A percentile compares a stretch with the other conserved stretches of the same genome.
Evolutionary conservation across 1,140 invertebrate genomes (phyloP).

Genomic region (Pomacea maculata): DNA sequence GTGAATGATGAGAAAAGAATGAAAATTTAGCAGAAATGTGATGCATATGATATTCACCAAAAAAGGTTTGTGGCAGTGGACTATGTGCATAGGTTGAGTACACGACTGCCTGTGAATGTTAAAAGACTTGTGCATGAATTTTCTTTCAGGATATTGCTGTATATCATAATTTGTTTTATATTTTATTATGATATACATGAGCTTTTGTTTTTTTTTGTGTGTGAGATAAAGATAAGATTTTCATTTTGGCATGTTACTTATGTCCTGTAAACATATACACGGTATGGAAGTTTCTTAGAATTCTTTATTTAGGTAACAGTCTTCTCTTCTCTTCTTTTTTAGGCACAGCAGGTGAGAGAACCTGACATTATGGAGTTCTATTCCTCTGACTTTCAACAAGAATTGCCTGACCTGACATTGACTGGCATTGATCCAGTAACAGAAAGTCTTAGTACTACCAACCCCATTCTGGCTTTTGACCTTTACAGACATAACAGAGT

Average conservation of each 20-base stretch:
- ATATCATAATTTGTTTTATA: not conserved
- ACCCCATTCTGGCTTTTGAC: slow-evolving; percentile 43
- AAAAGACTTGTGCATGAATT: too few relatives aligned
- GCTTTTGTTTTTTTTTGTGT: not conserved
- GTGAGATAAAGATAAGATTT: too few relatives aligned
- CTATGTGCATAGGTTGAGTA: too few relatives aligned
- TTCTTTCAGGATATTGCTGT: not conserved
- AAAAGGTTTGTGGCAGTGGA: too few relatives aligned
- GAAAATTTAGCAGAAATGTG: too few relatives aligned
- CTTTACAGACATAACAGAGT: slow-evolving; percentile 49
- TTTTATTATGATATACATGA: not conserved
- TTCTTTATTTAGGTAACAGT: not conserved
- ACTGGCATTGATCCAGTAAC: slow-evolving; percentile 29
- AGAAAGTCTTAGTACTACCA: slow-evolving; percentile 33
- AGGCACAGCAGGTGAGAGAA: slow-evolving; percentile 8
- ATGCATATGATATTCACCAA: too few relatives aligned
- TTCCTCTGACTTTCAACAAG: slow-evolving; percentile 45
- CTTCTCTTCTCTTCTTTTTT: not conserved
- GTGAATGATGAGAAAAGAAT: too few relatives aligned
- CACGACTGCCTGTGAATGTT: too few relatives aligned
- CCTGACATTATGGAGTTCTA: slow-evolving; percentile 56
- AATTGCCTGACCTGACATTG: slow-evolving; percentile 40
- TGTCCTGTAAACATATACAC: too few relatives aligned
- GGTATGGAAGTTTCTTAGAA: too few relatives aligned
- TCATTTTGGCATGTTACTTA: too few relatives aligned